A percentile compares a stretch with the other conserved stretches of the same genome.
Evolutionary conservation across 2,113 vertebrate species (phyloP).

Genomic region (Sceloporus undulatus): DNA sequence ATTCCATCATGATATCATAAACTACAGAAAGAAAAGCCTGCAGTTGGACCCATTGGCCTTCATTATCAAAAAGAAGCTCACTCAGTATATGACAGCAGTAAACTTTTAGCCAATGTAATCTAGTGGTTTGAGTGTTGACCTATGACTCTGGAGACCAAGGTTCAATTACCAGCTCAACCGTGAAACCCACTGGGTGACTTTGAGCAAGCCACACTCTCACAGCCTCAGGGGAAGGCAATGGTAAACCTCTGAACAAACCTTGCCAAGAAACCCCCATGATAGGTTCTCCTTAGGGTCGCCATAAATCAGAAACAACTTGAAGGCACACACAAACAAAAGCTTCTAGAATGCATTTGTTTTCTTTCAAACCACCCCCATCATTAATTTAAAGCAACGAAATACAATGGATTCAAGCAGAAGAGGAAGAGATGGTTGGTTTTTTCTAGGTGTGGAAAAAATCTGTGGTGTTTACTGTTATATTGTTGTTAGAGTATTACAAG

Average conservation of each 20-base stretch:
- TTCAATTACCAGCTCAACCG: too few relatives aligned
- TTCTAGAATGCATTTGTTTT: background rate
- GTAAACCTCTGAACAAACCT: too few relatives aligned
- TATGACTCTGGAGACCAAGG: too few relatives aligned
- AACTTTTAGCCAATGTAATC: background rate
- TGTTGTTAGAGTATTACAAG: background rate
- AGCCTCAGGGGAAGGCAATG: too few relatives aligned
- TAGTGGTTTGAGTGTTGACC: too few relatives aligned
- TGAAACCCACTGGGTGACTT: too few relatives aligned
- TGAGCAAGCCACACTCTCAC: too few relatives aligned
- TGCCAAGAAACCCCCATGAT: too few relatives aligned
- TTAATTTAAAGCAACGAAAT: background rate
- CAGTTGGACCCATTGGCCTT: slow-evolving; percentile 30
- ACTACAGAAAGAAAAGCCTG: slow-evolving; percentile 51
- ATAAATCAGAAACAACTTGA: too few relatives aligned
- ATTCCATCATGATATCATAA: slow-evolving; percentile 57
- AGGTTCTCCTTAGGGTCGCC: too few relatives aligned
- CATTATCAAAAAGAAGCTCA: slow-evolving; percentile 17
- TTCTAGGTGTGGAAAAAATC: background rate
- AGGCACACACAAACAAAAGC: too few relatives aligned
- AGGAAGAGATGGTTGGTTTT: background rate
- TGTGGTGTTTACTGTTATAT: background rate
- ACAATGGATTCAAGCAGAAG: background rate
- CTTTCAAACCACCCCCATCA: too few relatives aligned
- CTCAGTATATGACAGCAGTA: background rate